These are phyloP conservation scores for Zapornia atra DNA, from an alignment of 2,113 vertebrate genomes.

Conservation along the genomic window DNA sequence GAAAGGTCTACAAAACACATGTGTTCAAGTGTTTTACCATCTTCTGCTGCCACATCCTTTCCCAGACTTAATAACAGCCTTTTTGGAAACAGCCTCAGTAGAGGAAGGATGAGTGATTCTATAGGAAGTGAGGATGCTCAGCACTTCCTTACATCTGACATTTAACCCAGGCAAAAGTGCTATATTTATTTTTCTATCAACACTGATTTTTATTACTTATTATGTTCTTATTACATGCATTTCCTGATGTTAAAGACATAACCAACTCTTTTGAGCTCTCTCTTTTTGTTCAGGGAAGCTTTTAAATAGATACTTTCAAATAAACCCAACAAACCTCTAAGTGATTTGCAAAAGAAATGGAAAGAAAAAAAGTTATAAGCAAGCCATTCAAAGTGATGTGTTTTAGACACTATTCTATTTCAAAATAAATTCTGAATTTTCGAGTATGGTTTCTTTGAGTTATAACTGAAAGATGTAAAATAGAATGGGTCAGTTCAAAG, in stretches of 20 bases:
- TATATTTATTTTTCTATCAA: constrained; percentile 77
- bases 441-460: background rate
- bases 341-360: background rate
- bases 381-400: background rate
- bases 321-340: background rate
- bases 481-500: background rate
- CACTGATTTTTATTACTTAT: constrained; percentile 74
- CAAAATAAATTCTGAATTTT: background rate
- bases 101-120: constrained; percentile 71
- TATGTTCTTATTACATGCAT: constrained; percentile 72
- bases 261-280: background rate
- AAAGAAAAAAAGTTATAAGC: background rate
- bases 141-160: constrained; percentile 76
- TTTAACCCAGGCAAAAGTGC: constrained; percentile 73
- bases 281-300: background rate
- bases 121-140: constrained; percentile 72
- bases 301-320: background rate
- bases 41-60: constrained; percentile 54
- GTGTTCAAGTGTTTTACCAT: constrained; percentile 65
- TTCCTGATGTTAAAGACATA: constrained; percentile 73
- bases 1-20: constrained; percentile 48
- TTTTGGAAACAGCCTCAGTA: constrained; percentile 60
- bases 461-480: background rate
- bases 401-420: background rate
- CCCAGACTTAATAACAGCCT: constrained; percentile 52